Conservation (phyloP, 2,888 invertebrate species). For the Spodoptera picta region DNA sequence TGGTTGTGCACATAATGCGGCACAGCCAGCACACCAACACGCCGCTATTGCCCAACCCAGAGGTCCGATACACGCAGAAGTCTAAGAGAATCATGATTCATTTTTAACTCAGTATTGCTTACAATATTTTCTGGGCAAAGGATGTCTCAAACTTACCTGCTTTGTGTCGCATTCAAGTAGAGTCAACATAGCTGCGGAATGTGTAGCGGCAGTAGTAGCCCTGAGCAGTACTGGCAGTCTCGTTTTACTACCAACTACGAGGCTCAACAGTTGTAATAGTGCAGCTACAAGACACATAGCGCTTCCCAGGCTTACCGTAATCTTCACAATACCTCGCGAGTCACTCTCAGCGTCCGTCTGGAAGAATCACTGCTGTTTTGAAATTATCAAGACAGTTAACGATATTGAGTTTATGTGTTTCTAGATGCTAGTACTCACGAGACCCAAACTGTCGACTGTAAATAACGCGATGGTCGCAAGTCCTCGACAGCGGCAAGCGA, state of each 20-base stretch:
- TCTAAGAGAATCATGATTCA: slow-evolving; percentile 54
- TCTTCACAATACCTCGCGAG: slow-evolving; percentile 77
- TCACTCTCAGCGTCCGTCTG: slow-evolving; percentile 83
- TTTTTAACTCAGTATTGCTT: neutral
- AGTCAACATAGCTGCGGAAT: slow-evolving; percentile 78
- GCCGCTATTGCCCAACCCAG: slow-evolving; percentile 92
- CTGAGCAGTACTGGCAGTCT: slow-evolving; percentile 74
- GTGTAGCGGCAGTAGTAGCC: slow-evolving; percentile 78
- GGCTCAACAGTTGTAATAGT: slow-evolving; percentile 74
- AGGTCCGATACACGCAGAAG: slow-evolving; percentile 85
- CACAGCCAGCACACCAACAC: slow-evolving; percentile 90
- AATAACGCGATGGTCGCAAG: slow-evolving; percentile 81
- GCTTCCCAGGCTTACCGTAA: slow-evolving; percentile 78
- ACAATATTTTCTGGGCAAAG: no score
- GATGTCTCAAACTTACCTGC: slow-evolving; percentile 66
- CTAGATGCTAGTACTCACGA: slow-evolving; percentile 68
- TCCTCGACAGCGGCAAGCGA: slow-evolving; percentile 78
- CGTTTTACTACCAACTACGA: slow-evolving; percentile 70
- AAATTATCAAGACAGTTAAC: no score
- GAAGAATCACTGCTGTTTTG: slow-evolving; percentile 10
- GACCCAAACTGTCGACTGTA: slow-evolving; percentile 75
- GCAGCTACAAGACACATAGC: slow-evolving; percentile 81
- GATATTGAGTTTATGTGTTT: neutral
- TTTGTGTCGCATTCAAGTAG: slow-evolving; percentile 79
- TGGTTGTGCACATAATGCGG: slow-evolving; percentile 92